Base-by-base conservation (phyloP, 2,888 invertebrate species). In the Cephus rjabovi region DNA sequence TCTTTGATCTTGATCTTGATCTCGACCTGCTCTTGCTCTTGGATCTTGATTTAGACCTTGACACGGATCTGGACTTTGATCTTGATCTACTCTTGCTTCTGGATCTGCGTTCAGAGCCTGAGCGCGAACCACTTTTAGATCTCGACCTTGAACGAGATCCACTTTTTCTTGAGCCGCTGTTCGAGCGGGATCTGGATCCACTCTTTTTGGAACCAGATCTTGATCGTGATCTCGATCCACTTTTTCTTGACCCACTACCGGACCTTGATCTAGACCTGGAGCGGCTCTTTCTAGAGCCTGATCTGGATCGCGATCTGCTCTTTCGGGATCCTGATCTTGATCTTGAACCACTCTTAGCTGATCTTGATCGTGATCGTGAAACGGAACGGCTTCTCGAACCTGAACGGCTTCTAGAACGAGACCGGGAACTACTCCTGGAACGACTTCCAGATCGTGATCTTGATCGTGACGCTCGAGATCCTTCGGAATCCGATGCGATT, bases 401-500 rank as follows among this genome's bases (percentile, higher is more conserved):
- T 12, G 92, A 93, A 34, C 92, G 91, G 77, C 92, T 92, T 74
- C 85, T 89, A 86, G 83, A 90, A 73, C 89, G 86, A 86, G 90
- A 89, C 23, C 83, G 79, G 1, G 88, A 86, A 34, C 80, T 82
- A 37, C 86, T 85, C 76, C 83, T 83, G 4, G 88, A 87, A 34
- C 86, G 87, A 35, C 87, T 88, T 75, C 85, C 81, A 23, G 90
- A 90, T 31, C 88, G 84, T 0, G 87, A 89, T 80, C 82, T 81
- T 1, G 87, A 87, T 73, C 85, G 82, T 15, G 86, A 88, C 78
- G 83, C 88, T 90, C 93, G 93, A 83, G 89, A 94, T 91, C 84
- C 93, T 76, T 94, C 95, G 0, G 95, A 95, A 77, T 94, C 94
- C 0, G 95, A 95, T 82, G 92, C 92, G 82, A 95, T 95, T 88